Conservation (phyloP, 2,113 vertebrate genomes). For the Nothoprocta pentlandii region DNA sequence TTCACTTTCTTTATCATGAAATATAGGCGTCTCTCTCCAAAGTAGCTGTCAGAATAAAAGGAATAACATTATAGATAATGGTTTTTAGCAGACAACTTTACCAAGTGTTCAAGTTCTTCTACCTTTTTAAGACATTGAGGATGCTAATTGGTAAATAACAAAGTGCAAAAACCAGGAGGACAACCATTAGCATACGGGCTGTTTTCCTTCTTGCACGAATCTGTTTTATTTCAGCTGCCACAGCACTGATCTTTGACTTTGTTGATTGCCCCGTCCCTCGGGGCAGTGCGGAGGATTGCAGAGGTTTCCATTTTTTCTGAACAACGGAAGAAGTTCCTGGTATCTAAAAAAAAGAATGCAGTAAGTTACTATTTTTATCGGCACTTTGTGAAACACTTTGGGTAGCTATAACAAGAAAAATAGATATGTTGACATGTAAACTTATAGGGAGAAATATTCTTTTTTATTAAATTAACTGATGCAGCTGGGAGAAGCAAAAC, state of each 20-base stretch:
- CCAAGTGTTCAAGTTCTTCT: slow-evolving; percentile 31
- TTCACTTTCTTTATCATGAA: background rate
- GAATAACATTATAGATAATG: background rate
- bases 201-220: slow-evolving; percentile 92
- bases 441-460: background rate
- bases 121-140: slow-evolving; percentile 97
- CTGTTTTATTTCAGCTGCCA: slow-evolving; percentile 96
- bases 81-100: background rate
- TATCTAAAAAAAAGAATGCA: slow-evolving; percentile 81
- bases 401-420: background rate
- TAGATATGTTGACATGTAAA: background rate
- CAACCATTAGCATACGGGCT: slow-evolving; percentile 96
- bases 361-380: background rate
- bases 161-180: slow-evolving; percentile 93
- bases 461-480: background rate
- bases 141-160: slow-evolving; percentile 97
- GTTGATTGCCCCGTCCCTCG: slow-evolving; percentile 78
- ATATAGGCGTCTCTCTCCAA: background rate
- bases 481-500: background rate
- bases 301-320: slow-evolving; percentile 91
- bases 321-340: slow-evolving; percentile 91
- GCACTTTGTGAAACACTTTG: background rate
- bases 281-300: slow-evolving; percentile 80
- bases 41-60: background rate
- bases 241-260: slow-evolving; percentile 83